These are phyloP conservation scores for Poicephalus meyeri DNA, from an alignment of 2,113 vertebrate species.

Conservation along the genomic window DNA sequence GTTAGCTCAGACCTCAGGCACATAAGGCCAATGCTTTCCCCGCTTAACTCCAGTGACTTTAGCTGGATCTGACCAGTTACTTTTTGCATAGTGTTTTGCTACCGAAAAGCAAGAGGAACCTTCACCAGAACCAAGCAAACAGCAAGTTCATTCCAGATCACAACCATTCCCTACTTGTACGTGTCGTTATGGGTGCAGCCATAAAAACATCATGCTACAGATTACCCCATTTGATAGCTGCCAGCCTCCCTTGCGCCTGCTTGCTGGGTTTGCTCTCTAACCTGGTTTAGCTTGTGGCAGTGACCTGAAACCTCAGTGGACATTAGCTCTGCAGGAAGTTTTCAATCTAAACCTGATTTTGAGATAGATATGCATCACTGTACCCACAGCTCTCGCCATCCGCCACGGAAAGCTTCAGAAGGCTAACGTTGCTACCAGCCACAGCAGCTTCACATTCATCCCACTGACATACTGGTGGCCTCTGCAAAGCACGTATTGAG, in stretches of 20 bases:
- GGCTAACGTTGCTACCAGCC: neutral
- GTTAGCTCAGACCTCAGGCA: neutral
- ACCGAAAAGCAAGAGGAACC: neutral
- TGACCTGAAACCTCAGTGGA: constrained; percentile 26
- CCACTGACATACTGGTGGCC: neutral
- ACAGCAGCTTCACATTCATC: neutral
- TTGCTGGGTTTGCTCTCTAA: constrained; percentile 21
- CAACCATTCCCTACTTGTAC: neutral
- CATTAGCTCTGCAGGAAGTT: constrained; percentile 51
- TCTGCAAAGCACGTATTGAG: neutral
- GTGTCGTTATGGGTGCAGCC: neutral
- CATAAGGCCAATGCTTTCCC: neutral
- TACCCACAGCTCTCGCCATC: constrained; percentile 30
- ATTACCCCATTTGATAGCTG: constrained; percentile 38
- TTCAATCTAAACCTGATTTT: neutral
- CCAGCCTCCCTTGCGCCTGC: neutral
- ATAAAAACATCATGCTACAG: neutral
- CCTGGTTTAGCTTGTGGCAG: constrained; percentile 1
- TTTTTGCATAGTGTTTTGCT: neutral
- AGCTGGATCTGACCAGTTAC: neutral
- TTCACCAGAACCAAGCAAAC: constrained; percentile 29
- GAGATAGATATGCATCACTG: constrained; percentile 30
- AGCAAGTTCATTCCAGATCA: constrained; percentile 16
- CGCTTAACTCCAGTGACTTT: neutral
- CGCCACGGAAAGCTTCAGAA: neutral